A percentile compares a stretch with the other conserved stretches of the same genome.
phyloP scores from a whole-genome alignment of 2,888 invertebrate species.

The Teinopalpus imperialis region DNA sequence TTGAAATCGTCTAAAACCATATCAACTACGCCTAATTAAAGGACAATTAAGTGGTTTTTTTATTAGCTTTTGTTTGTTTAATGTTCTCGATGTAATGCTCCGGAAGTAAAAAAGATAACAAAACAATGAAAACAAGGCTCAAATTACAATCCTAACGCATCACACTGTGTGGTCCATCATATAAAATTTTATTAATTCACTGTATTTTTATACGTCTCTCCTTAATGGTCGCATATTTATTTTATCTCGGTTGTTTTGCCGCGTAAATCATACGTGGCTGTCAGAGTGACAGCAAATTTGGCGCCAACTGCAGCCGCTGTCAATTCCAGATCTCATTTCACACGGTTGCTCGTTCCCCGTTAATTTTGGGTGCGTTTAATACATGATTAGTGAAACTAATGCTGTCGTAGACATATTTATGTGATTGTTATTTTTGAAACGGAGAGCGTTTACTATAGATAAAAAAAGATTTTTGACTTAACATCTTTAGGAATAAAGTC shows the following conservation, averaged over 20 bases:
- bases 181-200: slow-evolving; percentile 60
- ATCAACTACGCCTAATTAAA: slow-evolving; percentile 4
- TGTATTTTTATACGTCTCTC: slow-evolving; percentile 48
- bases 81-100: slow-evolving; percentile 19
- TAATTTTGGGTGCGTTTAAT: slow-evolving; percentile 54
- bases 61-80: slow-evolving; percentile 18
- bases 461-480: slow-evolving; percentile 38
- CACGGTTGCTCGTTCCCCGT: slow-evolving; percentile 33
- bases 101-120: slow-evolving; percentile 31
- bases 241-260: slow-evolving; percentile 43
- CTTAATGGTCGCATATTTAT: slow-evolving; percentile 53
- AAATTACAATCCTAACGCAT: slow-evolving; percentile 38
- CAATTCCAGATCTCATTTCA: slow-evolving; percentile 42
- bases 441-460: slow-evolving; percentile 29
- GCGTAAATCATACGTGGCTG: slow-evolving; percentile 60
- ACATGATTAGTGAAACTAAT: slow-evolving; percentile 53
- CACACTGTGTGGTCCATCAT: slow-evolving; percentile 57
- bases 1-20: not conserved
- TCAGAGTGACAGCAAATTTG: slow-evolving; percentile 64
- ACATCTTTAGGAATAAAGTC: slow-evolving; percentile 34
- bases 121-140: slow-evolving; percentile 32
- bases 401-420: slow-evolving; percentile 53
- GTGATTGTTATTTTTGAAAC: slow-evolving; percentile 39
- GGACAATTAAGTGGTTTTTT: slow-evolving; percentile 17
- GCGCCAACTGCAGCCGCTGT: slow-evolving; percentile 54